Base-by-base conservation (phyloP, 2,888 invertebrate genomes). In the Pachymerium ferrugineum region DNA sequence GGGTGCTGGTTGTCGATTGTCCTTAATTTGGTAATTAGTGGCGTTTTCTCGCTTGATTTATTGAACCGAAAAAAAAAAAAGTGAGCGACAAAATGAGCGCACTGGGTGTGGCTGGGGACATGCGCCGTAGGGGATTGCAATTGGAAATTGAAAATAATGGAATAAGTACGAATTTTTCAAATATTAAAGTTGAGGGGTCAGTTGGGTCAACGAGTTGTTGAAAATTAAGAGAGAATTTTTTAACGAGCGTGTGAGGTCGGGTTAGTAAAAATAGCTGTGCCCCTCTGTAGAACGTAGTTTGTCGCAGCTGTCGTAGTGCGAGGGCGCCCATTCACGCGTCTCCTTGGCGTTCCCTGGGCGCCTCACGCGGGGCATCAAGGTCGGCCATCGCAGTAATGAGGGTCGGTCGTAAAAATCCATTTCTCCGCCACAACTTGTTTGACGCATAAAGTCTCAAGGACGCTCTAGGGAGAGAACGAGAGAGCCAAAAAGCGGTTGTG, bases 11-110 rank as follows among this genome's bases (percentile, higher is more conserved):
- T 12, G 70, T 69, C 70, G 31, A 69, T 69, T 69, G 70, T 69
- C 70, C 70, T 33, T 69, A 69, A 69, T 69, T 69, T 33, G 31
- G 31, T 69, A 69, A 69, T 69, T 69, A 69, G 70, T 33, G 30
- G 70, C 70, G 70, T 69, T 69, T 69, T 69, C 70, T 22, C 33
- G 70, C 70, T 69, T 69, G 70, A 69, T 69, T 69, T 69, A 69
- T 69, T 30, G 70, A 30, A 33, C 19, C 70, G 33, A 28, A 31
- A 69, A 69, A n/a, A n/a, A n/a, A n/a, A n/a, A 69, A 69, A 69
- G 29, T 19, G 22, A 69, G 30, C 70, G 70, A 69, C 70, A 33
- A 16, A 33, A 69, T 28, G 62, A 62, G n/a, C 62, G 47, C 19
- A 19, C 4, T 16, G 47, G 47, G 16, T 28, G 12, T 6, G 25